These are phyloP conservation scores for Pseudopodoces humilis DNA, from an alignment of 2,113 vertebrate genomes.

Conservation along the genomic window DNA sequence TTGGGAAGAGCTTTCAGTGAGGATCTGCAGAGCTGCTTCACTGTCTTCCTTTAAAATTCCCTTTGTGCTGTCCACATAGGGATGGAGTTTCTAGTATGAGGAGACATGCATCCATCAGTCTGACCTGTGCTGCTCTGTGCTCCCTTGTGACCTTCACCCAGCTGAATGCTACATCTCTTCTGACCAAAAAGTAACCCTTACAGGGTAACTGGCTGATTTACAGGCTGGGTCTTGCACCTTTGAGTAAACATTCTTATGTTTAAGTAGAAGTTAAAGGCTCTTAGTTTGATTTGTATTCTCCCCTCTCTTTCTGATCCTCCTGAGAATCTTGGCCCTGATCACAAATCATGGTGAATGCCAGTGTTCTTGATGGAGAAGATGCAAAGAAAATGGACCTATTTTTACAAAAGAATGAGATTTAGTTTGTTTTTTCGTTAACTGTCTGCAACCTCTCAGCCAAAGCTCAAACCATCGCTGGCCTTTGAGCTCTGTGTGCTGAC, in stretches of 20 bases:
- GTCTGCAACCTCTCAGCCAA: background rate
- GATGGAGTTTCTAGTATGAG: background rate
- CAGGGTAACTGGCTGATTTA: background rate
- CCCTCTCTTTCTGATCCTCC: background rate
- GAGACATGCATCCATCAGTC: background rate
- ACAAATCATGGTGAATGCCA: background rate
- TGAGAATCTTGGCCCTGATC: background rate
- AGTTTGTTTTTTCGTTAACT: background rate
- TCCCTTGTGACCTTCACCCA: background rate
- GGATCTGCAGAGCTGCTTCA: background rate
- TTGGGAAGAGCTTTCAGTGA: background rate
- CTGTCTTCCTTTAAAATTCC: background rate
- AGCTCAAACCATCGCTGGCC: background rate
- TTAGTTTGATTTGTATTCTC: background rate
- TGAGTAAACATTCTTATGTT: background rate
- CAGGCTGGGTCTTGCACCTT: background rate
- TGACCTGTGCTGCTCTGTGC: fast-evolving
- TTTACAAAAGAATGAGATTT: background rate
- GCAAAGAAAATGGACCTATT: background rate
- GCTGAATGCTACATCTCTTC: background rate
- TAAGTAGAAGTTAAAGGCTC: background rate
- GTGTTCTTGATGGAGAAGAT: background rate
- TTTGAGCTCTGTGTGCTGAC: background rate
- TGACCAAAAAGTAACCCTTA: background rate
- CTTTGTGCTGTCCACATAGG: background rate